These are phyloP conservation scores for Megatriorchis doriae DNA, from an alignment of 2,113 vertebrate genomes.

Conservation along the genomic window DNA sequence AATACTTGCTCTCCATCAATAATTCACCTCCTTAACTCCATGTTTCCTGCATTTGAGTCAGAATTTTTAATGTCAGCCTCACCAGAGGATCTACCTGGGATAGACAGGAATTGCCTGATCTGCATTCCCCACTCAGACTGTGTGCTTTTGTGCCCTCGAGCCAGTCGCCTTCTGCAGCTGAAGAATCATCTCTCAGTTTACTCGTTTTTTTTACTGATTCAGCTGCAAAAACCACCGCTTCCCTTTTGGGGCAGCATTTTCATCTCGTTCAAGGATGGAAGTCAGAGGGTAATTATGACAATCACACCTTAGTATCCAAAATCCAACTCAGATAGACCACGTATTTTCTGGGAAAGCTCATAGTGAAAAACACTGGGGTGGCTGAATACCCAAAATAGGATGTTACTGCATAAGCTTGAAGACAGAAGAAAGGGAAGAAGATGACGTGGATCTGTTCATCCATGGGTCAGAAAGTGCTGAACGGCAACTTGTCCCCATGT, in stretches of 20 bases:
- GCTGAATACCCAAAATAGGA: background rate
- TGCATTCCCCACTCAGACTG: background rate
- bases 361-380: background rate
- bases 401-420: background rate
- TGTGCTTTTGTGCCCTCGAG: background rate
- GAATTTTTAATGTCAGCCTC: background rate
- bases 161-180: background rate
- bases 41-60: background rate
- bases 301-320: background rate
- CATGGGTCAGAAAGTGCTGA: background rate
- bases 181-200: background rate
- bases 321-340: background rate
- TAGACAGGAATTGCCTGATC: background rate
- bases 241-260: background rate
- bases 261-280: background rate
- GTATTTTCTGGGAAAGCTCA: background rate
- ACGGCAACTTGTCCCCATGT: background rate
- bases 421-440: background rate
- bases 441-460: background rate
- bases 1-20: slow-evolving; percentile 4
- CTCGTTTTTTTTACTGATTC: background rate
- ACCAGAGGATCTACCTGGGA: background rate
- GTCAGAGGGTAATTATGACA: background rate
- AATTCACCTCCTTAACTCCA: background rate
- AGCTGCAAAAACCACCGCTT: background rate